A percentile compares a stretch with the other conserved stretches of the same genome.
Conservation (phyloP, 2,113 vertebrate species). For the Thunnus thynnus region DNA sequence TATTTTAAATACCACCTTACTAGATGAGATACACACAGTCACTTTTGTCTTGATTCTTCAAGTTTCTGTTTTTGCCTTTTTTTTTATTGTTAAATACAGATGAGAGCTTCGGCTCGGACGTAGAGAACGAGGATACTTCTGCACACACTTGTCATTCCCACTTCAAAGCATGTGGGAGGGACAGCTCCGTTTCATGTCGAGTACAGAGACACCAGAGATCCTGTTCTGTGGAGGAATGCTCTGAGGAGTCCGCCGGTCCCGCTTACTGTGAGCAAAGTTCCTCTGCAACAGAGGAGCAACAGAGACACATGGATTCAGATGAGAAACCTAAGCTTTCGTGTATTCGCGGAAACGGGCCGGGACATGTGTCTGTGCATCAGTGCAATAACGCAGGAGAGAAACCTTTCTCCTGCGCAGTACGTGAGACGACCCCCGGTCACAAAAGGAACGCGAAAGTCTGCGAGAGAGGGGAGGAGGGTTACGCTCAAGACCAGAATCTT, state of each 20-base stretch:
- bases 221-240: slow-evolving; percentile 18
- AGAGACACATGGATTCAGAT: slow-evolving; percentile 13
- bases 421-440: slow-evolving; percentile 14
- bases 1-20: slow-evolving; percentile 19
- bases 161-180: slow-evolving; percentile 19
- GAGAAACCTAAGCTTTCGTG: slow-evolving; percentile 46
- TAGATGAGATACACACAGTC: neutral
- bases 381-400: slow-evolving; percentile 47
- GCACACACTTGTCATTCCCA: neutral
- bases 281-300: slow-evolving; percentile 6
- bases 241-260: neutral
- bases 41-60: neutral
- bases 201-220: slow-evolving; percentile 1
- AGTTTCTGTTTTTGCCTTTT: slow-evolving; percentile 10
- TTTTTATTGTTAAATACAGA: slow-evolving; percentile 37
- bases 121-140: slow-evolving; percentile 29
- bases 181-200: slow-evolving; percentile 11
- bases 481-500: slow-evolving; percentile 29
- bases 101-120: slow-evolving; percentile 39
- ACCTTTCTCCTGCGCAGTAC: neutral
- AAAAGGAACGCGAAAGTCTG: slow-evolving; percentile 24
- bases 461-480: slow-evolving; percentile 13
- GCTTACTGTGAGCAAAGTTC: slow-evolving; percentile 23
- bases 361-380: slow-evolving; percentile 34
- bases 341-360: neutral